phyloP scores from a whole-genome alignment of 2,888 invertebrate genomes.

The Caenorhabditis virilis region DNA sequence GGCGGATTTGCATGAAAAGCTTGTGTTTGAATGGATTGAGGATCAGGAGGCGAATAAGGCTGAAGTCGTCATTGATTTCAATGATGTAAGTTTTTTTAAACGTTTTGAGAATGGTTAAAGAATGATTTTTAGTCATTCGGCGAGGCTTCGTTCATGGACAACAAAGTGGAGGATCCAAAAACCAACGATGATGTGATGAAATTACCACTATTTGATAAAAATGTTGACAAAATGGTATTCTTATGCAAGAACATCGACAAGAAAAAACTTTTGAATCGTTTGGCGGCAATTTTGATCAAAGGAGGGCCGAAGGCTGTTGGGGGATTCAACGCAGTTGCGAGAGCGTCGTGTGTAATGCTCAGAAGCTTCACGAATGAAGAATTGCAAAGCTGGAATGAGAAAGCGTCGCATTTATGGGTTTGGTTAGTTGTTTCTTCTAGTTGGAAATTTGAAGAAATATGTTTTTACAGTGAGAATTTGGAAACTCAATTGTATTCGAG shows the following conservation, averaged over 20 bases:
- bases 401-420: neutral
- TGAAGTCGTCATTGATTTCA: slow-evolving; percentile 23
- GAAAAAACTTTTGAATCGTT: slow-evolving; percentile 5
- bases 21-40: slow-evolving; percentile 28
- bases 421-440: too few species aligned
- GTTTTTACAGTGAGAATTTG: too few species aligned
- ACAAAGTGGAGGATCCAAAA: slow-evolving; percentile 13
- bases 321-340: slow-evolving; percentile 36
- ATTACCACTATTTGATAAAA: slow-evolving; percentile 21
- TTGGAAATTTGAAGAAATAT: too few species aligned
- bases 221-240: slow-evolving; percentile 21
- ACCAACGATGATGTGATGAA: slow-evolving; percentile 9
- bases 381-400: slow-evolving; percentile 7
- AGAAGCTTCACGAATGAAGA: slow-evolving; percentile 33
- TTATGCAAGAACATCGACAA: slow-evolving; percentile 19
- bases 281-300: slow-evolving; percentile 10
- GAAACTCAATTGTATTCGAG: too few species aligned
- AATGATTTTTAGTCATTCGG: slow-evolving; percentile 22
- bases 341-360: slow-evolving; percentile 37
- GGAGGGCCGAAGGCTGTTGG: slow-evolving; percentile 26
- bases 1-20: slow-evolving; percentile 18
- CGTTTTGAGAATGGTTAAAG: too few species aligned
- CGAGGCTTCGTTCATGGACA: slow-evolving; percentile 22
- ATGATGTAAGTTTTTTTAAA: too few species aligned
- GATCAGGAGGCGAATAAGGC: neutral